Evolutionary conservation across 2,888 invertebrate species (phyloP).

Genomic region (Tinea semifulvella): DNA sequence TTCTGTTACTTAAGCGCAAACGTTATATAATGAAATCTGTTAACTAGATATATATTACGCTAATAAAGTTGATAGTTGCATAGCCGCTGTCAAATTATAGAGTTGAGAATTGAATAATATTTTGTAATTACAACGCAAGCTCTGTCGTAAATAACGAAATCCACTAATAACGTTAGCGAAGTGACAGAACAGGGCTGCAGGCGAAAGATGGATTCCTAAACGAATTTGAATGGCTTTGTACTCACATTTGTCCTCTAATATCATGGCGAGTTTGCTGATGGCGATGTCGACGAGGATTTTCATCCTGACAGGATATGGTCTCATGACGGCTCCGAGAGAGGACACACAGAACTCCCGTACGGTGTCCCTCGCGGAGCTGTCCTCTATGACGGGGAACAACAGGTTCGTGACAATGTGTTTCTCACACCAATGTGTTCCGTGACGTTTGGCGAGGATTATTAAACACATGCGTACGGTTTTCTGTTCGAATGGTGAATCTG

Average conservation of each 20-base stretch:
- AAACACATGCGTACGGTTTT: slow-evolving; percentile 42
- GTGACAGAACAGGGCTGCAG: too few relatives aligned
- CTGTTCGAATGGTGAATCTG: slow-evolving; percentile 31
- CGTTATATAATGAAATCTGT: too few relatives aligned
- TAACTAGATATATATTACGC: too few relatives aligned
- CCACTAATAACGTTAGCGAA: too few relatives aligned
- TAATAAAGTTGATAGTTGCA: too few relatives aligned
- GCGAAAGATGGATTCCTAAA: too few relatives aligned
- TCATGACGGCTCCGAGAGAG: slow-evolving; percentile 44
- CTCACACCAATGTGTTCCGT: slow-evolving; percentile 52
- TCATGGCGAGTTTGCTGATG: slow-evolving; percentile 37
- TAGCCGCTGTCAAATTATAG: too few relatives aligned
- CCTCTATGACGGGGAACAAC: slow-evolving; percentile 41
- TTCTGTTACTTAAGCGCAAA: too few relatives aligned
- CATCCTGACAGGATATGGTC: slow-evolving; percentile 52
- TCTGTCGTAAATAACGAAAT: too few relatives aligned
- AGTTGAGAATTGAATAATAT: too few relatives aligned
- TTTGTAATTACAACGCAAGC: too few relatives aligned
- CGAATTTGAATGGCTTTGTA: too few relatives aligned
- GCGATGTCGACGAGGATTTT: slow-evolving; percentile 32
- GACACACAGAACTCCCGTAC: slow-evolving; percentile 41
- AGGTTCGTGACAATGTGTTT: slow-evolving; percentile 43
- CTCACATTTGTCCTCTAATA: slow-evolving; percentile 42
- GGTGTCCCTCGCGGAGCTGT: slow-evolving; percentile 25
- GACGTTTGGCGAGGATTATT: slow-evolving; percentile 48